Evolutionary conservation across 2,888 invertebrate genomes (phyloP).

Genomic region (Hypselothyrea guttata): DNA sequence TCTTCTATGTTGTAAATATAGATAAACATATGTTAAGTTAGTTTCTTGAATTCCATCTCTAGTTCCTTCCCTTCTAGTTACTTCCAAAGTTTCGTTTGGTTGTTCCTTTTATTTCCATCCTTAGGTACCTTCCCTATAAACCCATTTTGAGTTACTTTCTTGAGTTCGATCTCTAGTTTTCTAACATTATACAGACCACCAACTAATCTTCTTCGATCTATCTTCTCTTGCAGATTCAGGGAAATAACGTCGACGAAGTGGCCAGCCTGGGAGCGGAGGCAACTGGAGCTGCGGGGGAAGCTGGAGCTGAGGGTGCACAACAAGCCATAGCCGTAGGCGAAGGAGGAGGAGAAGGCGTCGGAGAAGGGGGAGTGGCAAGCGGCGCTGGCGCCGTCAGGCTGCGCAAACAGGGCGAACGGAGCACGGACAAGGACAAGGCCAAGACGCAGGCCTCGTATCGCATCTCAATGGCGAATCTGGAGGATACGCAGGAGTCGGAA

Average conservation of each 20-base stretch:
- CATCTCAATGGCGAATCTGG: slow-evolving; percentile 97
- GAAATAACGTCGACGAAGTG: slow-evolving; percentile 59
- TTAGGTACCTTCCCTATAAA: no score
- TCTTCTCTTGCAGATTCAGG: slow-evolving; percentile 47
- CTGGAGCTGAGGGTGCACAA: background rate
- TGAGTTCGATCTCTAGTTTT: no score
- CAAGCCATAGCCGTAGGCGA: slow-evolving; percentile 30
- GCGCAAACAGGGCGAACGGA: slow-evolving; percentile 74
- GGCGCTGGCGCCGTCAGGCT: slow-evolving; percentile 72
- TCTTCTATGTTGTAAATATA: no score
- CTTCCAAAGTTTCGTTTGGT: no score
- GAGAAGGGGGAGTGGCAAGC: slow-evolving; percentile 10
- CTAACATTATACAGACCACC: no score
- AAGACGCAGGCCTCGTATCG: slow-evolving; percentile 84
- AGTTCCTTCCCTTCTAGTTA: no score
- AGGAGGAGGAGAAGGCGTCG: background rate
- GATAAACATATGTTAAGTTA: no score
- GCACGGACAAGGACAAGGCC: slow-evolving; percentile 42
- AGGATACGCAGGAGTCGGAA: slow-evolving; percentile 98
- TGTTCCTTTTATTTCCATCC: no score
- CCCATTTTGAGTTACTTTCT: no score
- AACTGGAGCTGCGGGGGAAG: slow-evolving; percentile 2
- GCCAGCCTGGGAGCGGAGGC: slow-evolving; percentile 56
- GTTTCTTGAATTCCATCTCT: no score
- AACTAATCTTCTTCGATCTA: no score